phyloP scores from a whole-genome alignment of 2,113 vertebrate genomes.

The Pungitius pungitius region DNA sequence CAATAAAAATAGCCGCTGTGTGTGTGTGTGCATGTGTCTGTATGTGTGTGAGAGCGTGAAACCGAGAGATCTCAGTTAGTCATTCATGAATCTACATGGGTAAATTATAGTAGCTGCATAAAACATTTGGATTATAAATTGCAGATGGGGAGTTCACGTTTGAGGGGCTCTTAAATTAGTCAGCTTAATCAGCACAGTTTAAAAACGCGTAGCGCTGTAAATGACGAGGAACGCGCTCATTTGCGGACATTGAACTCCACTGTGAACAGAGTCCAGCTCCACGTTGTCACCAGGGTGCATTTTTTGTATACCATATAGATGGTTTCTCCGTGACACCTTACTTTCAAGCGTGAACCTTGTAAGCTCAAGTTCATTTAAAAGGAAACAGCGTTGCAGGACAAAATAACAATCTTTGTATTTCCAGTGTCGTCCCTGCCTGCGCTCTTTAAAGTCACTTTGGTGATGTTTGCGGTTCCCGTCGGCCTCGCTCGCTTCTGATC shows the following conservation, averaged over 20 bases:
- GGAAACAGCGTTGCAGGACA: neutral
- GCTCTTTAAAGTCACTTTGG: constrained; percentile 46
- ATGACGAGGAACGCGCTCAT: neutral
- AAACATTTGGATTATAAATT: constrained; percentile 31
- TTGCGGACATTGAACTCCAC: neutral
- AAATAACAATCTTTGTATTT: constrained; percentile 14
- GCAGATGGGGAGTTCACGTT: constrained; percentile 26
- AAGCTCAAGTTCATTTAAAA: neutral
- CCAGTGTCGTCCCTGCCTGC: neutral
- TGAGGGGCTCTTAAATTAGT: constrained; percentile 18
- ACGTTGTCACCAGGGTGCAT: neutral
- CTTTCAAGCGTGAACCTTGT: neutral
- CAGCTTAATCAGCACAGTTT: neutral
- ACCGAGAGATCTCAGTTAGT: constrained; percentile 6
- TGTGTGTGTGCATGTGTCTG: no score
- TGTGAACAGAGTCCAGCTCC: neutral
- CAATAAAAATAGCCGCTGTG: neutral
- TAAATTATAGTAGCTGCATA: constrained; percentile 34
- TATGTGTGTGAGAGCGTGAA: constrained; percentile 3
- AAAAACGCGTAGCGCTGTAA: neutral
- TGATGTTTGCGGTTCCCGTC: constrained; percentile 27
- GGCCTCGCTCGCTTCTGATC: constrained; percentile 56
- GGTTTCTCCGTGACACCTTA: no score
- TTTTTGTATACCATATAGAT: no score
- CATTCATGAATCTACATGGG: constrained; percentile 30